These are phyloP conservation scores for Acanthurus lineatus DNA, from an alignment of 2,797 vertebrate species.

Conservation along the genomic window DNA sequence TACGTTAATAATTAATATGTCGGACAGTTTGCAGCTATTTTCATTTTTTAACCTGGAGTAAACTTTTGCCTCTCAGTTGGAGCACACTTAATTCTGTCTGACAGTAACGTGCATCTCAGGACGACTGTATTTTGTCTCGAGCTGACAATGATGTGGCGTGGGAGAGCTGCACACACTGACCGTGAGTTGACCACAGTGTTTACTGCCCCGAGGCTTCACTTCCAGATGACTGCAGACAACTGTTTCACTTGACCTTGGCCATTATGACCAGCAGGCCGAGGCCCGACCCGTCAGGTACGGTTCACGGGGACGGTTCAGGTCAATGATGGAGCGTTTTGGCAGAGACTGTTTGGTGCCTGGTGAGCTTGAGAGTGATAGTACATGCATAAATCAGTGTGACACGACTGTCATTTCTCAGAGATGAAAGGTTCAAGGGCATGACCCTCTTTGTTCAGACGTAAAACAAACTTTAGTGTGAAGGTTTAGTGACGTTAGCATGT, in stretches of 20 bases:
- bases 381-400: conserved; percentile 59
- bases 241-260: conserved; percentile 69
- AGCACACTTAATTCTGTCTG: conserved; percentile 40
- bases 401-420: conserved; percentile 54
- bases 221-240: conserved; percentile 73
- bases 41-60: conserved; percentile 20
- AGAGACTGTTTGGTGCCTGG: conserved; percentile 37
- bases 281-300: conserved; percentile 53
- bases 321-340: conserved; percentile 46
- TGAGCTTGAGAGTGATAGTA: conserved; percentile 45
- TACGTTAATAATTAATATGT: neutral
- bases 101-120: conserved; percentile 54
- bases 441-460: conserved; percentile 38
- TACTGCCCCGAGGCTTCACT: conserved; percentile 59
- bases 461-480: conserved; percentile 27
- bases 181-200: conserved; percentile 58
- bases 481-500: conserved; percentile 5
- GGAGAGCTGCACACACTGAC: conserved; percentile 61
- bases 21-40: neutral
- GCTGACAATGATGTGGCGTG: conserved; percentile 62
- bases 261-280: conserved; percentile 36
- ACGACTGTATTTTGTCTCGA: conserved; percentile 40
- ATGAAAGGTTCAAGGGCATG: conserved; percentile 51
- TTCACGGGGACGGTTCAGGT: conserved; percentile 55
- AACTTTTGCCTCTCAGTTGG: conserved; percentile 34